These are phyloP conservation scores for Eueremaeus valkanovi DNA, from an alignment of 2,888 invertebrate species.

Conservation along the genomic window DNA sequence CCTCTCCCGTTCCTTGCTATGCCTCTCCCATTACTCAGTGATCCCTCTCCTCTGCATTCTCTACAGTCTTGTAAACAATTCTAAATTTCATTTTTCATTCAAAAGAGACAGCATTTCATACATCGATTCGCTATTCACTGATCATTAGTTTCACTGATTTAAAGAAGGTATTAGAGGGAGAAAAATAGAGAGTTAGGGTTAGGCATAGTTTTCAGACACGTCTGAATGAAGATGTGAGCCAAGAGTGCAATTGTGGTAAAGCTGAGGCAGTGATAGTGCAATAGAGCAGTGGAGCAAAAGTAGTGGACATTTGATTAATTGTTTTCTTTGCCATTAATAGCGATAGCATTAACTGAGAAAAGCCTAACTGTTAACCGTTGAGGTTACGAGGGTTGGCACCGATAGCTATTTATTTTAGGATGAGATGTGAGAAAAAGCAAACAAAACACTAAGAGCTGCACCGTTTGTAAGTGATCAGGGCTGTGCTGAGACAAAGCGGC, in stretches of 20 bases:
- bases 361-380: conserved; percentile 1
- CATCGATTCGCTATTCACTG: not conserved
- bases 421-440: conserved; percentile 20
- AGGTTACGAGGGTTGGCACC: not conserved
- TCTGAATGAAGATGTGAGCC: conserved; percentile 14
- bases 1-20: not conserved
- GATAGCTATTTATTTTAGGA: conserved; percentile 17
- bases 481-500: not conserved
- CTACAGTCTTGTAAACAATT: too few species aligned
- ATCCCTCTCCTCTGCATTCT: too few species aligned
- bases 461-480: not conserved
- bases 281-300: not conserved
- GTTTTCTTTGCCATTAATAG: conserved; percentile 8
- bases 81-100: too few species aligned
- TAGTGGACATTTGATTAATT: conserved; percentile 21
- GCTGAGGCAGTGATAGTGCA: not conserved
- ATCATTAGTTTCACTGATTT: too few species aligned
- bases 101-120: not conserved
- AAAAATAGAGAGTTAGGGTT: conserved; percentile 7
- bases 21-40: too few species aligned
- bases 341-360: not conserved
- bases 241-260: not conserved
- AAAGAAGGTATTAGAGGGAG: not conserved
- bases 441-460: not conserved
- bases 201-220: not conserved